Evolutionary conservation across 2,888 invertebrate genomes (phyloP), one percentile per base, ranked within the genome.

Genomic region (Pseudolycoriella hygida): DNA sequence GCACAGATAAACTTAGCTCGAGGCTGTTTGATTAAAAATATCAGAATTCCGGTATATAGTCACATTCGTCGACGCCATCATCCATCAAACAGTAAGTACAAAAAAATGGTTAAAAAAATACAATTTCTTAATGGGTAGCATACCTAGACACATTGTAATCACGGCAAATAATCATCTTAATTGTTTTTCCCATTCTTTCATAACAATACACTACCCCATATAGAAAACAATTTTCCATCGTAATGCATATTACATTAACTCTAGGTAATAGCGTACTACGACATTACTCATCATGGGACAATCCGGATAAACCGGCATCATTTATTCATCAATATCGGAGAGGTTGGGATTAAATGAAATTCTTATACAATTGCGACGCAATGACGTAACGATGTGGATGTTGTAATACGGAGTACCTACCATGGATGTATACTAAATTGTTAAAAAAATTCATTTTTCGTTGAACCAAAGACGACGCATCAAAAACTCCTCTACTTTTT

Each of bases 21-120:
- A 14, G 62, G 61, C 43, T 65, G 64, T 48, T 55, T 56, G 47
- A 52, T 64, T 44, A 62, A 60, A 51, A 65, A 62, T 50, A 52
- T 65, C 19, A 59, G 61, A 20, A 48, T 55, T 11, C 48, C 45
- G 43, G 51, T 50, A 31, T 19, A 48, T 6, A 48, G 54, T 41
- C 43, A 48, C 10, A 44, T 45, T 30, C 53, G 53, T 20, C 56
- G 46, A 34, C 47, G 49, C 5, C 48, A 50, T 40, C 48, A 47
- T 11, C 14, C 40, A 17, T 10, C 40, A 18, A 12, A n/a, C 30
- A 44, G 44, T 44, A 44, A 44, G 19, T 37, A 14, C 4, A 20
- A 25, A 4, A 6, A 25, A 25, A 25, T n/a, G n/a, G 8, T 25
- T 25, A 8, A 25, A 25, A 25, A 25, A 25, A 25, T 25, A 25